These are phyloP conservation scores for Nasonovia ribisnigri DNA, from an alignment of 2,888 invertebrate species.

Conservation along the genomic window DNA sequence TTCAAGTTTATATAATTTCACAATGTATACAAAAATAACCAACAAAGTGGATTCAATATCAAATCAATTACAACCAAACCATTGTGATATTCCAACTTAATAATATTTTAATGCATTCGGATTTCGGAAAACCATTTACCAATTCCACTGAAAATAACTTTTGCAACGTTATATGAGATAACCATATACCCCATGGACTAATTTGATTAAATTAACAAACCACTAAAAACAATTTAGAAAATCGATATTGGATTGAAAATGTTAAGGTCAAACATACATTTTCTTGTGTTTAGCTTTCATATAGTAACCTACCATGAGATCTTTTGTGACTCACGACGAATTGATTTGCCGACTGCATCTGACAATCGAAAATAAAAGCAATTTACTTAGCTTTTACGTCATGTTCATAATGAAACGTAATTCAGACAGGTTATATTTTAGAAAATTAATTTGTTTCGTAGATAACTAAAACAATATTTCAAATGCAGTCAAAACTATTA, in stretches of 20 bases:
- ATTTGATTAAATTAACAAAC: constrained; percentile 4
- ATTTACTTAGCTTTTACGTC: constrained; percentile 49
- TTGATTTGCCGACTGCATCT: constrained; percentile 47
- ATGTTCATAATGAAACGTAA: constrained; percentile 34
- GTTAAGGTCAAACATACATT: background rate
- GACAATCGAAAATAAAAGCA: constrained; percentile 62
- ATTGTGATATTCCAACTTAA: background rate
- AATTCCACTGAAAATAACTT: constrained; percentile 1
- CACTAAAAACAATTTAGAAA: constrained; percentile 6
- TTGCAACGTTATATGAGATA: background rate
- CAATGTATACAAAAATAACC: background rate
- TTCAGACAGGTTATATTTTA: constrained; percentile 26
- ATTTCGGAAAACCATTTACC: background rate
- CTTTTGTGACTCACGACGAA: constrained; percentile 52
- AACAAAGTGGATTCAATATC: background rate
- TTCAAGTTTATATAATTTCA: background rate
- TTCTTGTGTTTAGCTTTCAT: constrained; percentile 15
- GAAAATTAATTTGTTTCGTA: constrained; percentile 43
- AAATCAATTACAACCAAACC: background rate
- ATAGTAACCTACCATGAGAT: constrained; percentile 28
- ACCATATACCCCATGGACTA: background rate
- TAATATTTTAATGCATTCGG: background rate
- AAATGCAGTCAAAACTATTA: background rate
- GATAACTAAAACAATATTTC: background rate
- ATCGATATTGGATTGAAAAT: constrained; percentile 22